phyloP scores from a whole-genome alignment of 2,113 vertebrate genomes.

The Bujurquina vittata region DNA sequence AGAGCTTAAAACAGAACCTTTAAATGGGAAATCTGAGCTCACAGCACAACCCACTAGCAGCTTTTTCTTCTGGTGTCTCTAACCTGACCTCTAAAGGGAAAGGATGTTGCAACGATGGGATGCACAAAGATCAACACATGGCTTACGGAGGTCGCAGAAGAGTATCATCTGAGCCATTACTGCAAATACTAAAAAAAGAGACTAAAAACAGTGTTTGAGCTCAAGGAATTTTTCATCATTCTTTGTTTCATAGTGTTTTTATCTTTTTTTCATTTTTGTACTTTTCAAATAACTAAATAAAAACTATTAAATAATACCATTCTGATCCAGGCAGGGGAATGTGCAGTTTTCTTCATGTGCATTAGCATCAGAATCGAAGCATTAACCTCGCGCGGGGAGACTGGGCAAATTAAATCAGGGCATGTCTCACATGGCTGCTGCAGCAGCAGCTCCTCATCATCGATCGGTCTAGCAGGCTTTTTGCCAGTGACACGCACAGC shows the following conservation, averaged over 20 bases:
- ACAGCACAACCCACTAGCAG: constrained; percentile 5
- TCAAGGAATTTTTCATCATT: neutral
- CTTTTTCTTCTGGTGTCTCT: constrained; percentile 9
- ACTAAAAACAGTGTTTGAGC: neutral
- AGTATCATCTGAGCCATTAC: neutral
- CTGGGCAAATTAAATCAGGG: constrained; percentile 47
- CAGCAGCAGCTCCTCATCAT: constrained; percentile 53
- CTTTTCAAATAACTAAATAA: neutral
- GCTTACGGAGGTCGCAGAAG: neutral
- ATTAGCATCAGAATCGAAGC: constrained; percentile 31
- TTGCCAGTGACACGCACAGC: constrained; percentile 59
- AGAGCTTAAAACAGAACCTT: constrained; percentile 37
- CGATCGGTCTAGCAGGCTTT: constrained; percentile 55
- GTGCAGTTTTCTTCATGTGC: constrained; percentile 5
- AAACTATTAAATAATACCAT: neutral
- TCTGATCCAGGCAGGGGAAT: neutral
- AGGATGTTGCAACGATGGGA: neutral
- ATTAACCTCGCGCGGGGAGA: constrained; percentile 48
- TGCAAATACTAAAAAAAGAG: neutral
- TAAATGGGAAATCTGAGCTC: constrained; percentile 40
- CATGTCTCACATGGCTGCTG: constrained; percentile 45
- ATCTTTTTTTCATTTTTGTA: neutral
- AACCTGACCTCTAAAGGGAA: constrained; percentile 8
- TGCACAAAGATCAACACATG: constrained; percentile 14
- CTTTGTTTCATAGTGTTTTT: neutral